Base-by-base conservation (phyloP, 2,797 vertebrate species). In the Coendou prehensilis region DNA sequence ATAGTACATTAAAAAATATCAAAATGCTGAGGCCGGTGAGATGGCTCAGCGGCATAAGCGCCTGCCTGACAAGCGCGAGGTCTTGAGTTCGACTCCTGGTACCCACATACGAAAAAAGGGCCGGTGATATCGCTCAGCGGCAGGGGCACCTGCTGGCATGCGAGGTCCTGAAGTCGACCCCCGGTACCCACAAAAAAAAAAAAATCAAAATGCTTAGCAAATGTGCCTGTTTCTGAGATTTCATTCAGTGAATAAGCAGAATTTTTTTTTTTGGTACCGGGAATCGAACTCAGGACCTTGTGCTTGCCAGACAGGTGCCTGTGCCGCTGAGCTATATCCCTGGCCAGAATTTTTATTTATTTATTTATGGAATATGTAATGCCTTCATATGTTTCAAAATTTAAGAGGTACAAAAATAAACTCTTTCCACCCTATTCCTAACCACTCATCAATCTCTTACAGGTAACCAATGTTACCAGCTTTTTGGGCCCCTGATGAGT, bases 181-280 rank as follows among this genome's bases (percentile, higher is more conserved):
- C 37, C 37, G 37, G 37, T 41, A 41, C 37, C 37, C 37, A 41
- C 37, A 41, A 41, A 41, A 41, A 41, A 61, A 56, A 64, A 92
- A 83, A 85, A 2, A 41, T 54, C 45, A 73, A 76, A 92, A 37
- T 57, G 9, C 33, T 79, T 52, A 94, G 45, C 28, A 79, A 79
- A 88, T 59, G 50, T 47, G 63, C 33, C 76, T 89, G 67, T 52
- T 85, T 82, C n/a, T 92, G 88, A 89, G 47, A 75, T 80, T 91
- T 92, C 69, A 57, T 20, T 84, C 47, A 67, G 9, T 56, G 26
- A 73, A 28, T 56, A 56, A 91, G 26, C 52, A 93, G 57, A 89
- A 91, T 37, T 41, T 30, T 92, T 78, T 78, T 52, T 87, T 50
- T 41, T 41, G 37, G 37, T 41, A 41, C 37, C 37, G 37, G 37